Base-by-base conservation (phyloP, 2,888 invertebrate genomes). In the Troides helena region DNA sequence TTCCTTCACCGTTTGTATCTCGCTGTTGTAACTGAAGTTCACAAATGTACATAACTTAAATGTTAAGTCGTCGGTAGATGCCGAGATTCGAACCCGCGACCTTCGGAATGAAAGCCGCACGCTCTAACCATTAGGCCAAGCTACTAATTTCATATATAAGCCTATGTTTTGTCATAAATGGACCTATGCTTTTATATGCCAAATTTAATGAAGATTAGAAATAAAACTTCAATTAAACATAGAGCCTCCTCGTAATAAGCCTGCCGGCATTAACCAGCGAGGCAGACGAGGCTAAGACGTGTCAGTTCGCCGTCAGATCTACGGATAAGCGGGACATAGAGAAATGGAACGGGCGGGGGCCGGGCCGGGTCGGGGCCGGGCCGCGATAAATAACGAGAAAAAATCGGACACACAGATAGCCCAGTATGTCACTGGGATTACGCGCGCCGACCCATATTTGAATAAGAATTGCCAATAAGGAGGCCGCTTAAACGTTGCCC, bases 401-500 rank as follows among this genome's bases (percentile, higher is more conserved):
- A 81, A 86, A 87, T 81, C 83, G 85, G 86, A 86, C 87, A 85
- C 79, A 79, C 82, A 86, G 86, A 87, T 87, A 85, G 85, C 82
- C 85, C 85, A 85, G 89, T 87, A 86, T 89, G 90, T 90, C 89
- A 85, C 82, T 77, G 81, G 85, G 90, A 90, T 89, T 90, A 89
- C 86, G 80, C 67, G 59, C 70, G 77, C 79, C 81, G 81, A 78
- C 46, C 80, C 84, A 83, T 88, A 89, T 90, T 91, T 90, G 88
- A 92, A 91, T 92, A 89, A 87, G 88, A 90, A 91, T 91, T 86
- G 89, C 86, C 87, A 89, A 90, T 89, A 89, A 88, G 81, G 80
- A 82, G 79, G 75, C 73, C 80, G 81, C 79, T 85, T 85, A 81
- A 84, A 83, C 82, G 81, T 80, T 80, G 79, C 81, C 83, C 80